Evolutionary conservation across 1,140 invertebrate species (phyloP).

Genomic region (Drosophila ananassae): DNA sequence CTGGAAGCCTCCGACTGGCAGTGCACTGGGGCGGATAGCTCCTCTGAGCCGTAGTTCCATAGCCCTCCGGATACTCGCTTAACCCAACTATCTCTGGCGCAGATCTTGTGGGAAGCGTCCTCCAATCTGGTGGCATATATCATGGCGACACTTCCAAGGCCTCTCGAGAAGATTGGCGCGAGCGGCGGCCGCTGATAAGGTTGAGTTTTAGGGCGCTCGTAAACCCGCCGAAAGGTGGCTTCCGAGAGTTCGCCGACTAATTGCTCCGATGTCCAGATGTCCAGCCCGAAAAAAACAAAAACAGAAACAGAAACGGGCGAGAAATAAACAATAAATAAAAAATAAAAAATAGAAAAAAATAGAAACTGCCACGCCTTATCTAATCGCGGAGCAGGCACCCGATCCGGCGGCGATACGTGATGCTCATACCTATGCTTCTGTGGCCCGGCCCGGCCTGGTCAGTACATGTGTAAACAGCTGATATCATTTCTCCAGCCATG

Average conservation of each 20-base stretch:
- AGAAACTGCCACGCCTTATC: conserved; percentile 32
- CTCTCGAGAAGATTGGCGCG: conserved; percentile 60
- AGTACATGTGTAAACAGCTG: conserved; percentile 37
- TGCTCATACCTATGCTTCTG: conserved; percentile 12
- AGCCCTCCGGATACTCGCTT: conserved; percentile 15
- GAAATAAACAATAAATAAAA: background rate
- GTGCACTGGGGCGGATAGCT: background rate
- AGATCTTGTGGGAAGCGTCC: conserved; percentile 4
- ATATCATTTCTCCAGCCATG: conserved; percentile 35
- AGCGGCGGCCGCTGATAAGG: conserved; percentile 54
- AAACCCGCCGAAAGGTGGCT: conserved; percentile 21
- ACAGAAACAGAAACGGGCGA: background rate
- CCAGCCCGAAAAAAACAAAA: background rate
- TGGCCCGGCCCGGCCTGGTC: background rate
- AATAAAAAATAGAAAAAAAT: conserved; percentile 12
- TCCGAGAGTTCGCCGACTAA: conserved; percentile 9
- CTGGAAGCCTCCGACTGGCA: conserved; percentile 8
- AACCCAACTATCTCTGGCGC: conserved; percentile 31
- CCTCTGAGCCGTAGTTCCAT: too few species aligned
- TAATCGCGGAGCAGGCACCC: conserved; percentile 34
- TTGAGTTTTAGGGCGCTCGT: conserved; percentile 14
- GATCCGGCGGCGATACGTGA: conserved; percentile 19
- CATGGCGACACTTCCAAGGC: conserved; percentile 55
- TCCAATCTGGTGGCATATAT: conserved; percentile 36
- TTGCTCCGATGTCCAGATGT: conserved; percentile 18